Evolutionary conservation across 2,113 vertebrate species (phyloP).

Genomic region (Tachuris rubrigastra): DNA sequence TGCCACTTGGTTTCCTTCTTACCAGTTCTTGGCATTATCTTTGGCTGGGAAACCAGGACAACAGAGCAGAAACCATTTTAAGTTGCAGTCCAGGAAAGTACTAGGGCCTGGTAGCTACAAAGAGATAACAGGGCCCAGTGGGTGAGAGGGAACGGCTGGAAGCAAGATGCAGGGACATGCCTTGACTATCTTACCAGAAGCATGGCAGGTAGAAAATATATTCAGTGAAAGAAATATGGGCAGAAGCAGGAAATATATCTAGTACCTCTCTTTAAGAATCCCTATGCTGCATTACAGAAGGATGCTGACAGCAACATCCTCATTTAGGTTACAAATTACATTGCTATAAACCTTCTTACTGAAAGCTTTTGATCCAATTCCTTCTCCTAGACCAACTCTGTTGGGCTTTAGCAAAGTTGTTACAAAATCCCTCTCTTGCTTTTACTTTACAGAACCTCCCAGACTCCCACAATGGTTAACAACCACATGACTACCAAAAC

Average conservation of each 20-base stretch:
- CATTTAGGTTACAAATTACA: background rate
- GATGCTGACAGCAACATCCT: background rate
- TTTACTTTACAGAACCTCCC: background rate
- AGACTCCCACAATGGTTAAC: background rate
- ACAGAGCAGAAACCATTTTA: background rate
- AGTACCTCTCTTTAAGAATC: background rate
- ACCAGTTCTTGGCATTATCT: background rate
- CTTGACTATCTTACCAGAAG: background rate
- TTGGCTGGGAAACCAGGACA: background rate
- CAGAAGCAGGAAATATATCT: background rate
- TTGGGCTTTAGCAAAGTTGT: background rate
- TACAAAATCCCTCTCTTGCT: background rate
- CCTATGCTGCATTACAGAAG: background rate
- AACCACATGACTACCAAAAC: background rate
- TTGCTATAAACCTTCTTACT: background rate
- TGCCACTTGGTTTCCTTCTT: background rate
- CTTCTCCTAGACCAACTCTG: background rate
- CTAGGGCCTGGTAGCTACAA: background rate
- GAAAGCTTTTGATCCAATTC: background rate
- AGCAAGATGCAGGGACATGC: background rate
- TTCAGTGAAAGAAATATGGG: background rate
- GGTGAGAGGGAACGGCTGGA: background rate
- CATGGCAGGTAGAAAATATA: rapidly evolving
- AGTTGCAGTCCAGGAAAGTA: background rate
- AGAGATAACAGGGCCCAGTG: background rate